Evolutionary conservation across 2,113 vertebrate genomes (phyloP), one percentile per base, ranked within the genome.

Genomic region (Opisthocomus hoazin): DNA sequence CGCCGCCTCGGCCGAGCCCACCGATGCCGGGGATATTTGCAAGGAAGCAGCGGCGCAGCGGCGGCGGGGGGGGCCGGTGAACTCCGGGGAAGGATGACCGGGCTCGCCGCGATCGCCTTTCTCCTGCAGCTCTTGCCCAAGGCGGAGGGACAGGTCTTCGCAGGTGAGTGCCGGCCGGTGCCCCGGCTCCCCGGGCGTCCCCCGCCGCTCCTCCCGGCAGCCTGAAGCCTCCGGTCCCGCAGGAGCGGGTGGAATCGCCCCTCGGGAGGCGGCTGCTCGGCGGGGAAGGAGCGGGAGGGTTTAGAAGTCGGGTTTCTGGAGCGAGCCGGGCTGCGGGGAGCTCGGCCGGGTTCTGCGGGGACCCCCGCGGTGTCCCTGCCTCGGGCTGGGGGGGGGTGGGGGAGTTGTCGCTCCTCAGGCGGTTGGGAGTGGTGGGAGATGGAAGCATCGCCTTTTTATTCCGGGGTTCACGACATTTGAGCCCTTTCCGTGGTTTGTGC

Each of bases 81-180:
- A 96, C 89, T 95, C 97, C 77, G 85, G 48, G 93, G 92, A 86
- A 98, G 97, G 94, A 98, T 98, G 98, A 94, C 93, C 93, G 96
- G 96, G 96, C 95, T 95, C 46, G 97, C 97, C 86, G 93, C 96
- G 73, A 86, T 98, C 86, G 92, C 97, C 87, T 91, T 98, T 84
- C 96, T 97, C 66, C 96, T 98, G 94, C 97, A 97, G 78, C 97
- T 97, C 53, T 90, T 98, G 96, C 95, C 95, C 75, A 94, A 75
- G 78, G 96, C 94, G 90, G n/a, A 94, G 37, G 98, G 98, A 37
- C 98, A 98, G 94, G 96, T 97, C 89, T 98, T 98, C 92, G 97
- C 98, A 98, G 98, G 98, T 98, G 97, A 98, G 98, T 94, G 88
- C 36, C 66, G 57, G 51, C 19, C 26, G 16, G 32, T n/a, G n/a